Evolutionary conservation across 2,113 vertebrate genomes (phyloP).

Genomic region (Tragelaphus buxtoni): DNA sequence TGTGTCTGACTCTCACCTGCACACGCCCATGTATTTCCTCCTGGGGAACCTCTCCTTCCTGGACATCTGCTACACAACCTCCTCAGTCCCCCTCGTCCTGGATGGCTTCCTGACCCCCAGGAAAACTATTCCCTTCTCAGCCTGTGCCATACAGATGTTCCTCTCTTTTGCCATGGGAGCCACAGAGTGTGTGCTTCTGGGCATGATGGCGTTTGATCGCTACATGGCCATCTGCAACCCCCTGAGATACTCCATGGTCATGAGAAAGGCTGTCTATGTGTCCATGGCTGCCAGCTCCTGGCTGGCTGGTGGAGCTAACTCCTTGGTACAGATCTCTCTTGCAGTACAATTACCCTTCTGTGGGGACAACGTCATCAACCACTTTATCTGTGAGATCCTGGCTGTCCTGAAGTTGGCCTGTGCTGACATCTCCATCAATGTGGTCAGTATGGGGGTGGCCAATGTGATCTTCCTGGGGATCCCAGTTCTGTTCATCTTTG

Average conservation of each 20-base stretch:
- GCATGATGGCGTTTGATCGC: conserved; percentile 61
- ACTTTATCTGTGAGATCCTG: background rate
- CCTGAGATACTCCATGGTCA: conserved; percentile 30
- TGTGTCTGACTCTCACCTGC: background rate
- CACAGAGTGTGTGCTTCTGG: conserved; percentile 57
- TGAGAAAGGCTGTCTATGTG: conserved; percentile 39
- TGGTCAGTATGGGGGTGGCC: background rate
- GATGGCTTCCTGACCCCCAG: conserved; percentile 47
- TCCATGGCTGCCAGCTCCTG: conserved; percentile 56
- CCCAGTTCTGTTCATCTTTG: background rate
- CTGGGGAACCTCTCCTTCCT: background rate
- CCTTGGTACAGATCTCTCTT: conserved; percentile 61
- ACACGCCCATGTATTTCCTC: background rate
- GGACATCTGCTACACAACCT: conserved; percentile 20
- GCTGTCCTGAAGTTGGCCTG: background rate
- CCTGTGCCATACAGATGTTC: conserved; percentile 61
- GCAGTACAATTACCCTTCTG: conserved; percentile 58
- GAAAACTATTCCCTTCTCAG: conserved; percentile 56
- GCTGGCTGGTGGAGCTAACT: conserved; percentile 41
- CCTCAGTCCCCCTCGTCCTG: conserved; percentile 18
- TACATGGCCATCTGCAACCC: conserved; percentile 63
- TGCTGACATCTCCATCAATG: background rate
- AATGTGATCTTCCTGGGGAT: background rate
- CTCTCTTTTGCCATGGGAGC: conserved; percentile 60
- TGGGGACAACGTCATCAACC: conserved; percentile 35